These are phyloP conservation scores for Dipodomys merriami DNA, from an alignment of 2,113 vertebrate genomes.

Conservation along the genomic window DNA sequence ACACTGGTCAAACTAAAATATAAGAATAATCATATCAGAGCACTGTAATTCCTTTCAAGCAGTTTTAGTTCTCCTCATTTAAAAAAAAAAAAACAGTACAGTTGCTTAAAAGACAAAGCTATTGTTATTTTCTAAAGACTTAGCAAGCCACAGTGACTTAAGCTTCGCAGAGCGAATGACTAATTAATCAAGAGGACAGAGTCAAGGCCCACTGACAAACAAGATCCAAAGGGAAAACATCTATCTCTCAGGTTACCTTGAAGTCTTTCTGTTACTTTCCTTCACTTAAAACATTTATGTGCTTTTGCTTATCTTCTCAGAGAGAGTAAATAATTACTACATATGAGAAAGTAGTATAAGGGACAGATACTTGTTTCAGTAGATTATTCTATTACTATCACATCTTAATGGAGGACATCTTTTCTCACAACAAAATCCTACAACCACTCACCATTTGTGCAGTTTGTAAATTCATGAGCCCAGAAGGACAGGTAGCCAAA, in stretches of 20 bases:
- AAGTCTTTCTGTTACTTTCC: slow-evolving; percentile 6
- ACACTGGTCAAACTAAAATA: background rate
- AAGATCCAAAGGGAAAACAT: background rate
- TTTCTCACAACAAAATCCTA: background rate
- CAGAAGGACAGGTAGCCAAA: background rate
- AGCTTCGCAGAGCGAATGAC: background rate
- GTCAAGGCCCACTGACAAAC: background rate
- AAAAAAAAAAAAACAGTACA: background rate
- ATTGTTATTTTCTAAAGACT: background rate
- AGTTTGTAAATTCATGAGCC: background rate
- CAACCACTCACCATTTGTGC: background rate
- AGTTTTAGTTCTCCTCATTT: background rate
- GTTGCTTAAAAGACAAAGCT: background rate
- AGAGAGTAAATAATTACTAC: background rate
- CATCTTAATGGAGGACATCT: background rate
- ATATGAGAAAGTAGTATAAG: background rate
- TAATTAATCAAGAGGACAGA: background rate
- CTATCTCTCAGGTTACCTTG: background rate
- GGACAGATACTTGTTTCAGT: background rate
- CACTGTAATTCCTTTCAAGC: background rate
- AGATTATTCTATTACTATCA: background rate
- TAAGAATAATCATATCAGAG: background rate
- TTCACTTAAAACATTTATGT: background rate
- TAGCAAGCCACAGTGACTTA: background rate
- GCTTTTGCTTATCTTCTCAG: background rate